Percentiles rank a stretch among this genome's conserved stretches.
phyloP scores from a whole-genome alignment of 2,888 invertebrate genomes.

The Candidula unifasciata region DNA sequence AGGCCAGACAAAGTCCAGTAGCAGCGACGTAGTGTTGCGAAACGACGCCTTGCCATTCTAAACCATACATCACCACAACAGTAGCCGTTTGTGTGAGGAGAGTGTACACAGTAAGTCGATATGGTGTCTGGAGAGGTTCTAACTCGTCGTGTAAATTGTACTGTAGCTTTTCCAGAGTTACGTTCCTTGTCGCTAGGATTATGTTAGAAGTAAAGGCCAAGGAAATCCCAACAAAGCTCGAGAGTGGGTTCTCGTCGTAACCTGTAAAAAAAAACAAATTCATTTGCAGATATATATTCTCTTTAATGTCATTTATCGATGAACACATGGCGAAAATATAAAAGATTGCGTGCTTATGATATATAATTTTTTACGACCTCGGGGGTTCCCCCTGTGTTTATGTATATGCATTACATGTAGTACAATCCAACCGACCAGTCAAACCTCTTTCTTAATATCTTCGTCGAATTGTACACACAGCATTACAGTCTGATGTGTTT shows the following conservation, averaged over 20 bases:
- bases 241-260: neutral
- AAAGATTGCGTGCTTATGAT: too few species aligned
- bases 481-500: too few species aligned
- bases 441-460: too few species aligned
- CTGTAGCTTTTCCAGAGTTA: conserved; percentile 53
- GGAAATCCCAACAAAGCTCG: neutral
- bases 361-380: too few species aligned
- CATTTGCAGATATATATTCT: too few species aligned
- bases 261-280: neutral
- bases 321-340: too few species aligned
- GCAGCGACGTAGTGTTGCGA: neutral
- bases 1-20: conserved; percentile 19
- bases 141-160: too few species aligned
- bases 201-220: conserved; percentile 59
- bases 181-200: conserved; percentile 57
- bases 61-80: neutral
- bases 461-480: too few species aligned
- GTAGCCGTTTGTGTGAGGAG: neutral
- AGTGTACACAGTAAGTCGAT: neutral
- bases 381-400: too few species aligned
- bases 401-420: too few species aligned
- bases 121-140: neutral
- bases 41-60: neutral
- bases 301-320: too few species aligned
- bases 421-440: too few species aligned